Base-by-base conservation (phyloP, 2,888 invertebrate species). In the Mythimna lalbum region DNA sequence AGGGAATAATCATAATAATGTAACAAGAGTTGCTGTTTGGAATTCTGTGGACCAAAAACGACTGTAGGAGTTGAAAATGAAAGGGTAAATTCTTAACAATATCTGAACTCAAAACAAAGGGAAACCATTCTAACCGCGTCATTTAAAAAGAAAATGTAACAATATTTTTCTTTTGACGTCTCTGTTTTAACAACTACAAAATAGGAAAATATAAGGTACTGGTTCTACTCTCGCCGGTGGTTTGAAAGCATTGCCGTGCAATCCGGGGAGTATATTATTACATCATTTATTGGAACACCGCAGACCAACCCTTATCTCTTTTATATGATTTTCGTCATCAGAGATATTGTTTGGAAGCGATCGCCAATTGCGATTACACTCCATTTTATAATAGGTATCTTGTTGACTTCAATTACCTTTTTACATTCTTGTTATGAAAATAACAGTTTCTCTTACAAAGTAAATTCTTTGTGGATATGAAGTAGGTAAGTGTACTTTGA, bases 231-330 rank as follows among this genome's bases (percentile, higher is more conserved):
- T 43, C 17, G 43, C 17, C 43, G n/a, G 31, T 43, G 19, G 1
- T 27, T 47, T 43, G 50, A 66, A 63, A 56, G 27, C 21, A 60
- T 43, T 56, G 19, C 43, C 12, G 5, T 14, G 43, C 49, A 27
- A 23, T 57, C 39, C 3, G 12, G 2, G 5, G 5, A 63, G 63
- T 52, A 33, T 67, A 56, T 76, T 73, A 49, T 53, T 61, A 23
- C 43, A 55, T 43, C 31, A 36, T 73, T 61, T 74, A 63, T 65
- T 74, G 74, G 47, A 65, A 65, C 59, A 74, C 49, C 27, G 17
- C 21, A 39, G 50, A 52, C 52, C 17, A 56, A 52, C 19, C 31
- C 47, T 63, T 78, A 52, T 74, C 63, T 63, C 33, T 68, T 71
- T 53, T 52, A 56, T 53, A 43, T 23, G 53, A 64, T 62, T 69